These are phyloP conservation scores for Oligia strigilis DNA, from an alignment of 2,888 invertebrate genomes.

Conservation along the genomic window DNA sequence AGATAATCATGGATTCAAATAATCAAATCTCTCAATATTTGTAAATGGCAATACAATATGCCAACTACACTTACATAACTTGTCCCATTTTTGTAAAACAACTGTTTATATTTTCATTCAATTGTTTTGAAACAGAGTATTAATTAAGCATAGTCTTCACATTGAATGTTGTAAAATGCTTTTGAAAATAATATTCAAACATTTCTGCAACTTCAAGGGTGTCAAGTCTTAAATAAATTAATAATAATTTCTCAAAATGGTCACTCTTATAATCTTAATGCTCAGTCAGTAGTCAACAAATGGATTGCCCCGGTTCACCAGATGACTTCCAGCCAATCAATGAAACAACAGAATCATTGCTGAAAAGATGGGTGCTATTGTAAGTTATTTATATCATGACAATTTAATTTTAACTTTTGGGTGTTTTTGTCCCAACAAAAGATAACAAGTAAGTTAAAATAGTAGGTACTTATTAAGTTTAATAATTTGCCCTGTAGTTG, in stretches of 20 bases:
- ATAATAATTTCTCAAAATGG: conserved; percentile 46
- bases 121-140: conserved; percentile 32
- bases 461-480: not conserved
- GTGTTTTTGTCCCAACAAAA: conserved; percentile 3
- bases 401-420: conserved; percentile 64
- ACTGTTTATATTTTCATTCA: conserved; percentile 34
- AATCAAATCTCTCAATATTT: not conserved
- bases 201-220: conserved; percentile 47
- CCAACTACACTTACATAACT: not conserved
- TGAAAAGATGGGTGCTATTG: conserved; percentile 63
- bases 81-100: no score
- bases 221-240: conserved; percentile 29
- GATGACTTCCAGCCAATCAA: conserved; percentile 62
- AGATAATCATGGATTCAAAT: not conserved
- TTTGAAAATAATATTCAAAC: conserved; percentile 28
- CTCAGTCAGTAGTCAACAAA: conserved; percentile 61
- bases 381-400: conserved; percentile 77
- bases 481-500: not conserved
- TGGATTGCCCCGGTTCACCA: conserved; percentile 67
- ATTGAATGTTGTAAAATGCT: conserved; percentile 48
- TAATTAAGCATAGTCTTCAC: conserved; percentile 28
- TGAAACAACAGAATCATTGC: conserved; percentile 50
- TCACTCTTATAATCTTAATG: conserved; percentile 66
- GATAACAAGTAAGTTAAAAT: not conserved
- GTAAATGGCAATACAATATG: not conserved